Base-by-base conservation (phyloP, 2,888 invertebrate species). In the Bellardia pandia region DNA sequence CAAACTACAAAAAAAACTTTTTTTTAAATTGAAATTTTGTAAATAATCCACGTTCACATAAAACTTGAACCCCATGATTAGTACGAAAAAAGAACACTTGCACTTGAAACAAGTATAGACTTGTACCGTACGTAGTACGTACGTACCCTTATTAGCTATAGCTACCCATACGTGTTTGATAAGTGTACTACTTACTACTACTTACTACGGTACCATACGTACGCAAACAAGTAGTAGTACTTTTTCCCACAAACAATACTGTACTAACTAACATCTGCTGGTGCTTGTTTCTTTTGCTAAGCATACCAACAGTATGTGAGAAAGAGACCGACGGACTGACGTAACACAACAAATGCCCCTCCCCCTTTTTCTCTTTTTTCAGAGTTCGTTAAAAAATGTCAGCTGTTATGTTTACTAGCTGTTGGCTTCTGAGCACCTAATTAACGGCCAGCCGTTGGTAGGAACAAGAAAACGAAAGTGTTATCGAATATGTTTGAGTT, bases 381-480 rank as follows among this genome's bases (percentile, higher is more conserved):
- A 68, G 37, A 68, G 40, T 62, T 71, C 64, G 23, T 11, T 56
- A 16, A 14, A 33, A 33, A 53, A 58, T 51, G 68, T 7, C 85
- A 88, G 79, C 85, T 69, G 74, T 23, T 53, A 3, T 8, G 14
- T 6, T 13, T 16, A 40, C 79, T 77, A 87, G 42, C 81, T 88
- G 14, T 7, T 2, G 42, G 16, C 76, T 90, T 90, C 90, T 93
- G 93, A 80, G 88, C 90, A 90, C 93, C 93, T 93, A 90, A 90
- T 92, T 91, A 92, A 91, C 91, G 93, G 93, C 93, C 93, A 93
- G 93, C 93, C 91, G 91, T 91, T 91, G 91, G 93, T 93, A 92
- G 92, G 93, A 93, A 93, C 93, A 93, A 93, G 93, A 93, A 93
- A 93, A 92, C 91, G 93, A 93, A 93, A 93, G 93, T 93, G 92